Base-by-base conservation (phyloP, 2,888 invertebrate genomes). In the Cephus nigrinus region DNA sequence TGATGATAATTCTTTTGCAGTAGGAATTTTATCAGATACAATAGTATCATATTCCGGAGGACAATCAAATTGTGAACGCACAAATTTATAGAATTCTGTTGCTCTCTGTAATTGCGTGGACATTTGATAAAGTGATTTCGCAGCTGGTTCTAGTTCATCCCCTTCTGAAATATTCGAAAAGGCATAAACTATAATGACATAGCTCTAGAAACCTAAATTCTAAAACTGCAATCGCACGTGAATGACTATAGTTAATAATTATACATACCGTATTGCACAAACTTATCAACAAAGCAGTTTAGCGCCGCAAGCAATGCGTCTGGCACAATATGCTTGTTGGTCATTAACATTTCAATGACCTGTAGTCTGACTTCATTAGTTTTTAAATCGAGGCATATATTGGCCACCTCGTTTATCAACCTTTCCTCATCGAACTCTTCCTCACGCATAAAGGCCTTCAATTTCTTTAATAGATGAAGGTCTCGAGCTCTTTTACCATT, bases 401-500 rank as follows among this genome's bases (percentile, higher is more conserved):
- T 93, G 0, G 93, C 87, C 31, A 94, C 92, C 88, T 95, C 94
- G 5, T 91, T 91, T 69, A 92, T 90, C 81, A 93, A 91, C 82
- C 92, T 93, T 33, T 94, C 93, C 1, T 92, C 88, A 31, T 93
- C 91, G 34, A 91, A 90, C 23, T 93, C 92, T 69, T 93, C 92
- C 75, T 94, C 93, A 86, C 95, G 95, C 30, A 97, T 90, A 80
- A 94, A 93, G 69, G 94, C 94, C 80, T 95, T 94, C 35, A 97
- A 91, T 84, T 96, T 95, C 87, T 97, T 95, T 80, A 98, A 93
- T 73, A 97, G 92, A 92, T 98, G 97, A 76, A 98, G 93, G 91
- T 98, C 98, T 84, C 97, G 94, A 0, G 97, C 96, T 86, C 96
- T 94, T 85, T 96, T 96, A 79, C 97, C 97, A 91, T 97, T 97